phyloP scores from a whole-genome alignment of 2,888 invertebrate genomes.

The Abrostola tripartita region DNA sequence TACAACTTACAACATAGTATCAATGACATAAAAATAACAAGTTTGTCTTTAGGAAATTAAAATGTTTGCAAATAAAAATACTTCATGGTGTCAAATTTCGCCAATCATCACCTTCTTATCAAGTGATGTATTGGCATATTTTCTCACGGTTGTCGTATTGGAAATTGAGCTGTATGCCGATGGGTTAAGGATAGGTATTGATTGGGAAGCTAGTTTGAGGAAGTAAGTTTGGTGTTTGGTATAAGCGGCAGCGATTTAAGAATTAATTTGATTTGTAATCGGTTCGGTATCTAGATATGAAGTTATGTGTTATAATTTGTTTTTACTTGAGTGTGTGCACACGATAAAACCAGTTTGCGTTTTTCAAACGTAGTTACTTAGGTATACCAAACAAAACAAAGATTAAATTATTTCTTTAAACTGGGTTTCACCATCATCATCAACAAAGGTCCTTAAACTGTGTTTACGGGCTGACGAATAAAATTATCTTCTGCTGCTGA shows the following conservation, averaged over 20 bases:
- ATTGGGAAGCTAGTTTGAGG: slow-evolving; percentile 34
- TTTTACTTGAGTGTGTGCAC: not conserved
- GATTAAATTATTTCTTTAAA: too few species aligned
- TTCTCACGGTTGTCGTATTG: slow-evolving; percentile 67
- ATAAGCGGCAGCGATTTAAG: slow-evolving; percentile 28
- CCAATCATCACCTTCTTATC: slow-evolving; percentile 63
- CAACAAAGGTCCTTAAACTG: too few species aligned
- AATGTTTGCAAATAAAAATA: slow-evolving; percentile 57
- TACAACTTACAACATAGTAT: slow-evolving; percentile 40
- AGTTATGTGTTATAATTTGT: not conserved
- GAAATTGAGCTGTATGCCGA: slow-evolving; percentile 49
- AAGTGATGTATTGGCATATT: slow-evolving; percentile 66
- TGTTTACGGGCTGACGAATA: too few species aligned
- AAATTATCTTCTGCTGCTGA: too few species aligned
- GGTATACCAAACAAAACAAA: too few species aligned
- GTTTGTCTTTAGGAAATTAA: slow-evolving; percentile 42
- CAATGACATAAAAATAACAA: slow-evolving; percentile 50
- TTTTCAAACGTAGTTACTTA: too few species aligned
- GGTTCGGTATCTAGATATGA: too few species aligned
- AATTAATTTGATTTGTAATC: not conserved
- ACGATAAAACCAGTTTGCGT: too few species aligned
- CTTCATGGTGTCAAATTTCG: slow-evolving; percentile 61
- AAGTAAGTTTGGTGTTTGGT: slow-evolving; percentile 34
- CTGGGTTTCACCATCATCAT: too few species aligned
- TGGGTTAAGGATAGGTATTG: slow-evolving; percentile 36